Base-by-base conservation (phyloP, 2,797 vertebrate genomes). In the Euphonia xanthogaster region DNA sequence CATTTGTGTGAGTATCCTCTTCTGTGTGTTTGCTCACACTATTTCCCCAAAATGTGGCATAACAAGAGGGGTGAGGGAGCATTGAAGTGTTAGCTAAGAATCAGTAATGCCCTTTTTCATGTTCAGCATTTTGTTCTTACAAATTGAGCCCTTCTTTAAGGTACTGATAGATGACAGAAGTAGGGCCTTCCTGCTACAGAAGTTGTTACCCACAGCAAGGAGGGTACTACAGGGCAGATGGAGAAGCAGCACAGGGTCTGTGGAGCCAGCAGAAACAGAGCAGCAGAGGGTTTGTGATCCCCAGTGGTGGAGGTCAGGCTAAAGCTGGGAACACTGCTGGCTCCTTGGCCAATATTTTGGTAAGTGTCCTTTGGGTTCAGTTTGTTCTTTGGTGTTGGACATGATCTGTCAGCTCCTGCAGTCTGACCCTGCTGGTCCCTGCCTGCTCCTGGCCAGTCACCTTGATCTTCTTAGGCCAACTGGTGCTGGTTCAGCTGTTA, bases 401-500 rank as follows among this genome's bases (percentile, higher is more conserved):
- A 0, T 28, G 28, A 37, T 27, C 55, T 44, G 27, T 80, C 45
- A 53, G 14, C 27, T 78, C 60, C 40, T 60, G 40, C 60, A n/a
- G 35, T 15, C 75, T 33, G 63, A 40, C 31, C n/a, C n/a, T 45
- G 27, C 50, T 35, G n/a, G 48, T 67, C 53, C 37, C 39, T 74
- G 70, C 40, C 40, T 62, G 25, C 80, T 75, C 47, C 71, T 79
- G 71, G 62, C 84, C 45, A 9, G 42, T 55, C 30, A 10, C 17
- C 27, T 79, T 81, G 28, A n/a, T 88, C 63, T 57, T 28, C 31
- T 48, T 80, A 42, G 84, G 70, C 50, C 77, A 72, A 0, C 71
- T 73, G 74, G 31, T 72, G 35, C 88, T 61, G 23, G 39, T 63
- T 82, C 81, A 94, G 71, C 89, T 94, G 81, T 70, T 72, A 20